phyloP scores from a whole-genome alignment of 1,140 invertebrate genomes.

The Platorchestia sp. region DNA sequence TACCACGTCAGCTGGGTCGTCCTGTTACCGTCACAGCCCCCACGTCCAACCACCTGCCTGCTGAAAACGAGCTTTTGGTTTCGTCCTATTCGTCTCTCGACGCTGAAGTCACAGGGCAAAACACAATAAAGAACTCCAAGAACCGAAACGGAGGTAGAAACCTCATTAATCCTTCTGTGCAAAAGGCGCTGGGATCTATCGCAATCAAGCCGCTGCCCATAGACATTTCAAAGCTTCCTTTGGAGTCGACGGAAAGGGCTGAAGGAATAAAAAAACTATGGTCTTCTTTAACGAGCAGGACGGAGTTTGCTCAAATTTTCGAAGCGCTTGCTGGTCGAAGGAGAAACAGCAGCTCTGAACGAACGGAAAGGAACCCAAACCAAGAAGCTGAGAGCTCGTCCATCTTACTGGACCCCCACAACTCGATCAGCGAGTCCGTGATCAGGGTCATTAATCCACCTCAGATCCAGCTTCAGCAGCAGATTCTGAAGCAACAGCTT shows the following conservation, averaged over 20 bases:
- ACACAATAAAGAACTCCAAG: not conserved
- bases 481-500: constrained; percentile 11
- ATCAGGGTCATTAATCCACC: constrained; percentile 37
- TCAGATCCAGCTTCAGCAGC: constrained; percentile 37
- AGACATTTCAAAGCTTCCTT: constrained; percentile 6
- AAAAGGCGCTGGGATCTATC: not conserved
- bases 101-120: constrained; percentile 15
- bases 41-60: constrained; percentile 9
- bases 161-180: not conserved
- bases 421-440: constrained; percentile 37
- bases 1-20: not conserved
- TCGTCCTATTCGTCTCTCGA: constrained; percentile 16
- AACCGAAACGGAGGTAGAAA: not conserved
- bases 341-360: not conserved
- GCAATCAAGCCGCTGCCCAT: not conserved
- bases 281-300: constrained; percentile 28
- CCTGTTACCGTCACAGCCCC: not conserved
- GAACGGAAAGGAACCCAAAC: not conserved
- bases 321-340: not conserved
- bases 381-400: constrained; percentile 11
- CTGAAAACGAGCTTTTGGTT: not conserved
- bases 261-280: constrained; percentile 41
- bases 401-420: constrained; percentile 1
- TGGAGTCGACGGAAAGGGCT: constrained; percentile 13
- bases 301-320: constrained; percentile 27